Conservation (phyloP, 2,113 vertebrate genomes). For the Oostethus manadensis region DNA sequence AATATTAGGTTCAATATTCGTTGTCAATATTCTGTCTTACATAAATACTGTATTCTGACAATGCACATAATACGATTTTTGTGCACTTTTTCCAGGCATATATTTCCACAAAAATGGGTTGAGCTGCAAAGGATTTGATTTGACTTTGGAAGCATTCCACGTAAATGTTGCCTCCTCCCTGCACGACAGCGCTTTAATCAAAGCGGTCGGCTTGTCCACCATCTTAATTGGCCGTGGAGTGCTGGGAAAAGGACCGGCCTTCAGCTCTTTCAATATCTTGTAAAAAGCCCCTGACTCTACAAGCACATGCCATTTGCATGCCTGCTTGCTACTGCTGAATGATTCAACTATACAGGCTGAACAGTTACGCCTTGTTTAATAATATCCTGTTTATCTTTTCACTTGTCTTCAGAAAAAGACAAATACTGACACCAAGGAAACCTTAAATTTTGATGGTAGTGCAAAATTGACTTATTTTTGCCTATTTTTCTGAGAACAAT, state of each 20-base stretch:
- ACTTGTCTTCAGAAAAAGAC: neutral
- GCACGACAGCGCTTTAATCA: slow-evolving; percentile 60
- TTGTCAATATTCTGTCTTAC: too few relatives aligned
- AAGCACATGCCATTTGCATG: slow-evolving; percentile 47
- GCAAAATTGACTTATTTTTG: neutral
- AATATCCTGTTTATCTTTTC: slow-evolving; percentile 21
- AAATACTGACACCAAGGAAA: slow-evolving; percentile 29
- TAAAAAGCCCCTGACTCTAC: slow-evolving; percentile 63
- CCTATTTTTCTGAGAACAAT: neutral
- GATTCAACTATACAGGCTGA: slow-evolving; percentile 36
- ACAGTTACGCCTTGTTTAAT: slow-evolving; percentile 25
- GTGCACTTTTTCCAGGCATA: too few relatives aligned
- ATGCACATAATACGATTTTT: too few relatives aligned
- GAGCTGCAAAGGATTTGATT: too few relatives aligned
- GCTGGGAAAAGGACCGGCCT: slow-evolving; percentile 59
- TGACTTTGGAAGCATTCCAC: slow-evolving; percentile 41
- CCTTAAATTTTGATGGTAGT: slow-evolving; percentile 18
- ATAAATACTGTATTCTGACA: too few relatives aligned
- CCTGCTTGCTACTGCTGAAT: slow-evolving; percentile 54
- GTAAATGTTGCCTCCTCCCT: slow-evolving; percentile 50
- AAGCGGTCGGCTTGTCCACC: slow-evolving; percentile 41
- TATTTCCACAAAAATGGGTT: too few relatives aligned
- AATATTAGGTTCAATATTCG: too few relatives aligned
- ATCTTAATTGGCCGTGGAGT: slow-evolving; percentile 56
- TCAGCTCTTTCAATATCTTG: slow-evolving; percentile 61